Percentiles rank a stretch among this genome's conserved stretches.
Conservation (phyloP, 2,888 invertebrate species). For the Julus scandinavius region DNA sequence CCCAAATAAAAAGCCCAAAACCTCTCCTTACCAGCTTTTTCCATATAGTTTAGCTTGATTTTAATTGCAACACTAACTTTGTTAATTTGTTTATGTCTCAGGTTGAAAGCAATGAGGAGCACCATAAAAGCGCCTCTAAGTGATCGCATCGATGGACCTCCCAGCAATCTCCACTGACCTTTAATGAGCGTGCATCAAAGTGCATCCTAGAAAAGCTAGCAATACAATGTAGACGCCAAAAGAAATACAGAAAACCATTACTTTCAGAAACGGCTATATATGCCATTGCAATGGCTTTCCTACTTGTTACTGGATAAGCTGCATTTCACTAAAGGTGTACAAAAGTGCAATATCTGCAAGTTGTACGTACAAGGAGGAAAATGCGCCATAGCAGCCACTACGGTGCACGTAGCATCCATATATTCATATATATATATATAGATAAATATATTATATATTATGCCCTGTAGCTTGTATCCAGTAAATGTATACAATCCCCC, state of each 20-base stretch:
- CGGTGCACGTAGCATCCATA: neutral
- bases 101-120: neutral
- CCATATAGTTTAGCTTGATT: neutral
- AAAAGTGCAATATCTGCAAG: constrained; percentile 27
- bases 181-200: neutral
- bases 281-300: constrained; percentile 8
- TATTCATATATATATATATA: neutral
- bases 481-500: constrained; percentile 33
- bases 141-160: constrained; percentile 20
- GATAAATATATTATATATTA: constrained; percentile 33
- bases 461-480: constrained; percentile 27
- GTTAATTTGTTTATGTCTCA: constrained; percentile 21
- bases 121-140: neutral
- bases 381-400: neutral
- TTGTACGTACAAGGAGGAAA: neutral
- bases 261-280: neutral
- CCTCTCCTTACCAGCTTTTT: neutral
- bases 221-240: neutral
- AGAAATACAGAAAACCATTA: neutral
- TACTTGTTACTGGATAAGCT: constrained; percentile 16
- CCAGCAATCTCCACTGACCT: constrained; percentile 14
- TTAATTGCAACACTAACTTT: neutral
- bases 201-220: neutral
- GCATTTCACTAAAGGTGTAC: constrained; percentile 33
- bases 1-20: constrained; percentile 15